Evolutionary conservation across 2,113 vertebrate species (phyloP).

Genomic region (Illadopsis cleaveri): DNA sequence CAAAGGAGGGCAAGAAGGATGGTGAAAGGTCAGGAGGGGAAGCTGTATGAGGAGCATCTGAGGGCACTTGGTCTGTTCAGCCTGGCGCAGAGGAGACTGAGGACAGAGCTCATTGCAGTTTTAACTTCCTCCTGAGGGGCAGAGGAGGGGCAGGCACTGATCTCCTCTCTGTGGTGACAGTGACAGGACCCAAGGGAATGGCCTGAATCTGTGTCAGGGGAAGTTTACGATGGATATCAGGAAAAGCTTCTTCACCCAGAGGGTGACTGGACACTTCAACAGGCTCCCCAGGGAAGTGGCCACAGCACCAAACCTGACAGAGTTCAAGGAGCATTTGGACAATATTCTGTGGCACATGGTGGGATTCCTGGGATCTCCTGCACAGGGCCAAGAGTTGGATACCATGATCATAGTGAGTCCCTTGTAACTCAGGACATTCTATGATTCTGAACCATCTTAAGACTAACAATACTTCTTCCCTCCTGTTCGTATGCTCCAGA

Average conservation of each 20-base stretch:
- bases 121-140: rapidly evolving
- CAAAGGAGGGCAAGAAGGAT: not conserved
- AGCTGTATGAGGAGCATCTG: rapidly evolving
- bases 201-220: not conserved
- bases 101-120: too few relatives aligned
- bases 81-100: not conserved
- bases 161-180: not conserved
- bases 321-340: not conserved
- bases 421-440: not conserved
- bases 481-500: not conserved
- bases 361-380: not conserved
- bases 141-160: not conserved
- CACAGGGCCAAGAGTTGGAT: not conserved
- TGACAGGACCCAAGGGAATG: rapidly evolving
- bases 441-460: not conserved
- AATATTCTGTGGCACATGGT: not conserved
- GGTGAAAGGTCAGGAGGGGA: not conserved
- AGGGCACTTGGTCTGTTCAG: not conserved
- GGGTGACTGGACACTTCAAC: rapidly evolving
- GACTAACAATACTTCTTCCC: not conserved
- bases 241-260: not conserved
- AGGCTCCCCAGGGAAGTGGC: not conserved
- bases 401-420: rapidly evolving
- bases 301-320: not conserved
- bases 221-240: rapidly evolving